These are phyloP conservation scores for Brachionus sp. DNA, from an alignment of 1,140 invertebrate genomes.

Conservation along the genomic window DNA sequence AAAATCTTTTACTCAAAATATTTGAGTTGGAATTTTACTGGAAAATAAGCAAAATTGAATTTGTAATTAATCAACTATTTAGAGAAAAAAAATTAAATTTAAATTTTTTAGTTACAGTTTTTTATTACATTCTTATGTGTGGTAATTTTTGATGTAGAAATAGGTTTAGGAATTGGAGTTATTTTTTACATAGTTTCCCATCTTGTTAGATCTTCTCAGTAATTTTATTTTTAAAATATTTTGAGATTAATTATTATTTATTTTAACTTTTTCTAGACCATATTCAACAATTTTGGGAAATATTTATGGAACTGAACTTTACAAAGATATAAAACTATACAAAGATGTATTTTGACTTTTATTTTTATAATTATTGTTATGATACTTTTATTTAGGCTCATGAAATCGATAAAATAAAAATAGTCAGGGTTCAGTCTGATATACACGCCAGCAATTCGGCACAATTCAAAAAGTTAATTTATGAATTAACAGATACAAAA, in stretches of 20 bases:
- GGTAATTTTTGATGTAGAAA: slow-evolving; percentile 47
- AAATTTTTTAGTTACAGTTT: slow-evolving; percentile 47
- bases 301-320: slow-evolving; percentile 44
- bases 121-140: slow-evolving; percentile 46
- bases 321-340: slow-evolving; percentile 38
- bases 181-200: slow-evolving; percentile 45
- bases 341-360: background rate
- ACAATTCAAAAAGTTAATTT: background rate
- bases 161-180: slow-evolving; percentile 50
- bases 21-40: slow-evolving; percentile 51
- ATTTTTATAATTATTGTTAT: background rate
- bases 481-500: background rate
- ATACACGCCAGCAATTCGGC: slow-evolving; percentile 17
- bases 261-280: background rate
- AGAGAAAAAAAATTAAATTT: background rate
- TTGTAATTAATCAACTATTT: slow-evolving; percentile 49
- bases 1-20: slow-evolving; percentile 59
- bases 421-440: slow-evolving; percentile 4
- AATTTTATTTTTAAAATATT: slow-evolving; percentile 46
- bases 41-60: slow-evolving; percentile 59
- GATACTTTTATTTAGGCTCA: background rate
- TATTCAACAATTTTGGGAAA: slow-evolving; percentile 40
- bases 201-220: slow-evolving; percentile 59
- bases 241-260: background rate
- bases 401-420: slow-evolving; percentile 30